Percentiles rank a stretch among this genome's conserved stretches.
These are phyloP conservation scores for Apus apus DNA, from an alignment of 2,113 vertebrate genomes.

Conservation along the genomic window DNA sequence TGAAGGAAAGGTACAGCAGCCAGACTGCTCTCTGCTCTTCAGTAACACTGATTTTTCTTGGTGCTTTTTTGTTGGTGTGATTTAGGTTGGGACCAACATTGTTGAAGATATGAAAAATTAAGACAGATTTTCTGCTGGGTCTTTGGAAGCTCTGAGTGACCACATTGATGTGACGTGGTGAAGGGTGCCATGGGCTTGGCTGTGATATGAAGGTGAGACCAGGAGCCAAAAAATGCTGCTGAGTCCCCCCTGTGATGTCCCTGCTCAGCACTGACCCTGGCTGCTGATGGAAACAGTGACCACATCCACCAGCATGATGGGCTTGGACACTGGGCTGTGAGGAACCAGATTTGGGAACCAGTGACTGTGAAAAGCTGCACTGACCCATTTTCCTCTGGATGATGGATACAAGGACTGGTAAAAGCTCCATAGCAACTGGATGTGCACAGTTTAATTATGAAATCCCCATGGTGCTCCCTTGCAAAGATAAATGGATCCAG, in stretches of 20 bases:
- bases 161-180: accelerated
- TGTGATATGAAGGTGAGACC: accelerated
- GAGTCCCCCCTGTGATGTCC: not conserved
- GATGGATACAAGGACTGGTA: slow-evolving; percentile 25
- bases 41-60: not conserved
- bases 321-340: not conserved
- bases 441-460: slow-evolving; percentile 14
- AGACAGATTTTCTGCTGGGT: not conserved
- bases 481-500: slow-evolving; percentile 6
- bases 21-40: not conserved
- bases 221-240: not conserved
- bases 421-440: slow-evolving; percentile 70
- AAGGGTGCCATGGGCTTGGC: not conserved
- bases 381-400: slow-evolving; percentile 72
- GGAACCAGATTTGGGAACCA: not conserved
- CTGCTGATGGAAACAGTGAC: not conserved
- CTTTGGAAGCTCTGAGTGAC: not conserved
- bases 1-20: not conserved
- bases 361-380: not conserved
- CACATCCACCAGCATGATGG: accelerated
- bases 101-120: not conserved
- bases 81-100: accelerated
- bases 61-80: not conserved
- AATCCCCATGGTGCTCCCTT: slow-evolving; percentile 32
- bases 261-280: not conserved